Conservation (phyloP, 2,113 vertebrate species). For the Notothenia rossii region DNA sequence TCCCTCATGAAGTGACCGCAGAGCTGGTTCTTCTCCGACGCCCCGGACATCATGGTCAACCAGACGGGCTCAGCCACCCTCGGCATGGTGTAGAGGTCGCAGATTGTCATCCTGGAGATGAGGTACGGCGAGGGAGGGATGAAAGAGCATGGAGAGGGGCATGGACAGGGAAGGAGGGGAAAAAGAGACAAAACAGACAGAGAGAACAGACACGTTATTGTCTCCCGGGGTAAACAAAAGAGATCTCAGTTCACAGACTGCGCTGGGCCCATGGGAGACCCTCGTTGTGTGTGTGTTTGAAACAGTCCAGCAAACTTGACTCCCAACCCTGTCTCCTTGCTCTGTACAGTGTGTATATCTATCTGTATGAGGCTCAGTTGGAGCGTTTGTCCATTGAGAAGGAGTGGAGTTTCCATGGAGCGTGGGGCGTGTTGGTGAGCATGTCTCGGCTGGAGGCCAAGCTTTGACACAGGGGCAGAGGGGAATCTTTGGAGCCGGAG, state of each 20-base stretch:
- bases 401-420: constrained; percentile 73
- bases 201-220: constrained; percentile 71
- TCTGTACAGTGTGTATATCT: constrained; percentile 38
- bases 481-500: constrained; percentile 69
- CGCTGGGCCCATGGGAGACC: constrained; percentile 63
- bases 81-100: constrained; percentile 98
- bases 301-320: constrained; percentile 34
- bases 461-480: constrained; percentile 58
- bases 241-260: constrained; percentile 76
- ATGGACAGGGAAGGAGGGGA: constrained; percentile 34
- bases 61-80: constrained; percentile 96
- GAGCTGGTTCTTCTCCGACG: constrained; percentile 95
- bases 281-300: constrained; percentile 51
- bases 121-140: constrained; percentile 49
- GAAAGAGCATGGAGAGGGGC: constrained; percentile 50
- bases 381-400: constrained; percentile 66
- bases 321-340: constrained; percentile 30
- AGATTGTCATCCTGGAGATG: constrained; percentile 91
- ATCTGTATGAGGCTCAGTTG: constrained; percentile 57
- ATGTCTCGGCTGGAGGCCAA: constrained; percentile 70
- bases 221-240: constrained; percentile 73
- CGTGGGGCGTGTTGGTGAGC: constrained; percentile 57
- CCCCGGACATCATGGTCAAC: constrained; percentile 98
- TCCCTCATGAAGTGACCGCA: constrained; percentile 98
- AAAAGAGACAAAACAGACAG: constrained; percentile 58